These are phyloP conservation scores for Halcyon chelicuti DNA, from an alignment of 2,797 vertebrate species.

Conservation along the genomic window DNA sequence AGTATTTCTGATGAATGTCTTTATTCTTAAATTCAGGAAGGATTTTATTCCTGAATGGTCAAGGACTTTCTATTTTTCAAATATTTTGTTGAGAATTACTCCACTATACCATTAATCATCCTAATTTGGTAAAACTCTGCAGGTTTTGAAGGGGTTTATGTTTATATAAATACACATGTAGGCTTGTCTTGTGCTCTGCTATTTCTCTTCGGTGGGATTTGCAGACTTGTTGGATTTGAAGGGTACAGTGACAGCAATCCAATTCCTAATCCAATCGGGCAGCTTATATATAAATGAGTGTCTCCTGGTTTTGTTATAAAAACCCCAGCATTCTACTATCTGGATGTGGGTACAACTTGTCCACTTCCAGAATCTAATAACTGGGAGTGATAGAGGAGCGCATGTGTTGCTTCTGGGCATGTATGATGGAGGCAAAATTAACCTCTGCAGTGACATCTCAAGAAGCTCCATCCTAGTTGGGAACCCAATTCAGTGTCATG, in stretches of 20 bases:
- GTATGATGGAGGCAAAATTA: not conserved
- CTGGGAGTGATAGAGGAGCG: rapidly evolving
- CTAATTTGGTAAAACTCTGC: not conserved
- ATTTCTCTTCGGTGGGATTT: not conserved
- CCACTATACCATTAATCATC: not conserved
- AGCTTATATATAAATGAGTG: not conserved
- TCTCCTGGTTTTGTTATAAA: not conserved
- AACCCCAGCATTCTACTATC: not conserved
- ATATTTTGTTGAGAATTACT: not conserved
- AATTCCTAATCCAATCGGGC: not conserved
- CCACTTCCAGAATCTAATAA: not conserved
- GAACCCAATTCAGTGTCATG: rapidly evolving
- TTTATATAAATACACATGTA: not conserved
- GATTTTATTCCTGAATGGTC: not conserved
- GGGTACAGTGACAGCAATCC: not conserved
- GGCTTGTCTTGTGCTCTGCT: not conserved
- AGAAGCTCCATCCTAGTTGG: not conserved
- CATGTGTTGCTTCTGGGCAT: rapidly evolving
- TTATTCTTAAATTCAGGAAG: not conserved
- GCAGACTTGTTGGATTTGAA: not conserved
- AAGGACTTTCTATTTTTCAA: not conserved
- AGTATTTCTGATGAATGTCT: not conserved
- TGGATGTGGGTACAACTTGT: not conserved
- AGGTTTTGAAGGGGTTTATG: not conserved
- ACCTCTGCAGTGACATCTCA: not conserved